Conservation (phyloP, 2,113 vertebrate species). For the Eidolon helvum region DNA sequence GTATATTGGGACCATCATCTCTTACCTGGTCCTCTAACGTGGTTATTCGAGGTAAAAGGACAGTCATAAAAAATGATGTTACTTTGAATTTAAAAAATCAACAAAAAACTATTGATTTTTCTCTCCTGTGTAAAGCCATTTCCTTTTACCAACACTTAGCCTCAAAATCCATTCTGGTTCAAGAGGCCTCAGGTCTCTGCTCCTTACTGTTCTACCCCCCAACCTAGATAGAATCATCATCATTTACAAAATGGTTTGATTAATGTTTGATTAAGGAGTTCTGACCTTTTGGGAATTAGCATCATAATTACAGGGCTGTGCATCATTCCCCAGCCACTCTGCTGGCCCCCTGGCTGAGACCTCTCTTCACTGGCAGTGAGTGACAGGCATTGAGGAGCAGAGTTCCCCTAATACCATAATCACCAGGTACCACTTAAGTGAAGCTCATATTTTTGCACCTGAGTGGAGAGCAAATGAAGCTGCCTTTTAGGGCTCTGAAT, state of each 20-base stretch:
- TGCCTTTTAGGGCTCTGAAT: background rate
- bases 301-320: constrained; percentile 70
- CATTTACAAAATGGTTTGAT: constrained; percentile 73
- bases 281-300: constrained; percentile 77
- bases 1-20: background rate
- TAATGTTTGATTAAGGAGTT: constrained; percentile 81
- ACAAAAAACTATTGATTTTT: background rate
- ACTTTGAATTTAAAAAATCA: background rate
- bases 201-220: background rate
- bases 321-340: constrained; percentile 61
- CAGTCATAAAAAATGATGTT: background rate
- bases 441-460: background rate
- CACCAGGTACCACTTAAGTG: constrained; percentile 59
- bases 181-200: constrained; percentile 23
- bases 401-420: constrained; percentile 20
- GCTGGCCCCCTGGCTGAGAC: constrained; percentile 51
- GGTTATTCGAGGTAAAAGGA: background rate
- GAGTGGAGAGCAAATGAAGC: background rate
- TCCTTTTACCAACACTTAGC: background rate
- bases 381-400: constrained; percentile 45
- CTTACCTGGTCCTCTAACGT: background rate
- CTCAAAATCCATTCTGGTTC: constrained; percentile 25
- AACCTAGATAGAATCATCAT: constrained; percentile 37
- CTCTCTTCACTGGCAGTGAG: constrained; percentile 39
- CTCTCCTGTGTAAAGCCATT: constrained; percentile 37